Evolutionary conservation across 2,797 vertebrate species (phyloP).

Genomic region (Sciurus carolinensis): DNA sequence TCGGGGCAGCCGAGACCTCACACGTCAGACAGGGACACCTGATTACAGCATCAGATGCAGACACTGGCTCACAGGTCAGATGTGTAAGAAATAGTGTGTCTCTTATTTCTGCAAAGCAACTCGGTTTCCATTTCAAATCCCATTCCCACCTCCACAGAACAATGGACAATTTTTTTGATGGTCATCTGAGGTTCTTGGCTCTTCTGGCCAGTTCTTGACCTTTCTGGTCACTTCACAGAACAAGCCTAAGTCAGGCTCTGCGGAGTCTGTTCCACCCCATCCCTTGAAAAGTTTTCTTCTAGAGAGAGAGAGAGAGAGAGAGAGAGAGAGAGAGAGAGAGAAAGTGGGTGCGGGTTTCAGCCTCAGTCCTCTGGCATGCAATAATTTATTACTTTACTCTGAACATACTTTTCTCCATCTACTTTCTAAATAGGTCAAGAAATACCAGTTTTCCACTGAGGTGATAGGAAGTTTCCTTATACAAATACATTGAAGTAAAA

Average conservation of each 20-base stretch:
- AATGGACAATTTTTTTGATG: background rate
- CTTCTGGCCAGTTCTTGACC: background rate
- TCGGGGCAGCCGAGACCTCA: background rate
- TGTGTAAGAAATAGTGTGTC: background rate
- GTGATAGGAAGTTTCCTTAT: slow-evolving; percentile 37
- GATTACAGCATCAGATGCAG: background rate
- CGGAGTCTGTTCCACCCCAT: no score
- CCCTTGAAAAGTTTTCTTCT: background rate
- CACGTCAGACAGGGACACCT: background rate
- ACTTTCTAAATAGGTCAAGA: slow-evolving; percentile 18
- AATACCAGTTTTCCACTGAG: slow-evolving; percentile 22
- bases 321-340: background rate
- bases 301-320: background rate
- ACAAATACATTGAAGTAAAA: slow-evolving; percentile 42
- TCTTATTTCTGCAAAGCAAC: background rate
- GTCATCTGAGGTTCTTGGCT: background rate
- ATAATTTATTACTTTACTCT: background rate
- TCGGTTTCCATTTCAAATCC: background rate
- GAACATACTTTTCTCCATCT: background rate
- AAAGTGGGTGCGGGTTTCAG: background rate
- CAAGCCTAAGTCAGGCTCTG: background rate
- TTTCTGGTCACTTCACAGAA: background rate
- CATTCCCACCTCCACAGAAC: background rate
- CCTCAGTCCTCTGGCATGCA: background rate
- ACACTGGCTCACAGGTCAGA: background rate